Conservation (phyloP, 2,888 invertebrate species). For the Ethmia dodecea region DNA sequence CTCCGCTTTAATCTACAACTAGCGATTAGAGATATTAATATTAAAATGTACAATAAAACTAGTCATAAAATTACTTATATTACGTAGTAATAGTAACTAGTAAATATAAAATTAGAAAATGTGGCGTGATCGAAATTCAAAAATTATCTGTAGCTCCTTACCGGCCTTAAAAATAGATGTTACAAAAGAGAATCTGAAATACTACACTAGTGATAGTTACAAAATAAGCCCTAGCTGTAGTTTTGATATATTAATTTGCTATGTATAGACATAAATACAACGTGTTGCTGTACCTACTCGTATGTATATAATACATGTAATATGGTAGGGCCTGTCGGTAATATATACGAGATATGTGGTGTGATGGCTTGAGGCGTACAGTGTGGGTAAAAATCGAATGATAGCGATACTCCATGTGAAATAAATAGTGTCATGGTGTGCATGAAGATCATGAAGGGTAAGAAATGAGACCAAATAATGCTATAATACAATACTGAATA, state of each 20-base stretch:
- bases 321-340: constrained; percentile 27
- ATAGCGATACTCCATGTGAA: constrained; percentile 43
- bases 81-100: constrained; percentile 53
- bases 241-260: constrained; percentile 30
- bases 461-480: constrained; percentile 49
- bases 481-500: constrained; percentile 48
- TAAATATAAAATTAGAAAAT: constrained; percentile 49
- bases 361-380: constrained; percentile 42
- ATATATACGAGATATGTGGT: constrained; percentile 29
- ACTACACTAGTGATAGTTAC: constrained; percentile 63
- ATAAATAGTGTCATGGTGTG: constrained; percentile 57
- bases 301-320: constrained; percentile 18
- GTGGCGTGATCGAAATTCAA: constrained; percentile 55
- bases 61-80: constrained; percentile 38
- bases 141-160: constrained; percentile 46
- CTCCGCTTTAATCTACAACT: constrained; percentile 40
- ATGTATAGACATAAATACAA: constrained; percentile 35
- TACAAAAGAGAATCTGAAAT: constrained; percentile 44
- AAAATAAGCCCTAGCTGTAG: constrained; percentile 58
- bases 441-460: constrained; percentile 63
- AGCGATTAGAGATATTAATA: constrained; percentile 29
- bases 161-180: constrained; percentile 40
- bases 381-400: constrained; percentile 41
- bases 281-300: constrained; percentile 34
- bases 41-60: constrained; percentile 28